phyloP scores from a whole-genome alignment of 2,888 invertebrate genomes.

The Cyclophora punctaria region DNA sequence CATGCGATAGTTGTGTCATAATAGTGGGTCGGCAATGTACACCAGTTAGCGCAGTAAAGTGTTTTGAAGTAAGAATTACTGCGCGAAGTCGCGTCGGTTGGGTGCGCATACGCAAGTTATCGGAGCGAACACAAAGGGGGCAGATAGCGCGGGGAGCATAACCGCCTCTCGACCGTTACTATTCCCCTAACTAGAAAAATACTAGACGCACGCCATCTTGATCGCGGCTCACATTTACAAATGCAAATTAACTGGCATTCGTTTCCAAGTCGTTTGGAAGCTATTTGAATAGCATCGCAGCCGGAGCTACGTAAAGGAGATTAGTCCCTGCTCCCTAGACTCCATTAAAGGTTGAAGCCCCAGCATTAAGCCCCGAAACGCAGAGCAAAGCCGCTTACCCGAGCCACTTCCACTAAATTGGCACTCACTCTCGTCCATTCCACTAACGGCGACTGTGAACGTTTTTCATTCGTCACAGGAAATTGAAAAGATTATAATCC shows the following conservation, averaged over 20 bases:
- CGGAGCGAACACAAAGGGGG: constrained; percentile 75
- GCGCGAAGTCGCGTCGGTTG: constrained; percentile 66
- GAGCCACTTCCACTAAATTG: constrained; percentile 40
- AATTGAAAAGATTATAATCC: constrained; percentile 46
- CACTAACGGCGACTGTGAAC: constrained; percentile 18
- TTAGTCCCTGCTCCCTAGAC: constrained; percentile 47
- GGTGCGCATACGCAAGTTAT: constrained; percentile 74
- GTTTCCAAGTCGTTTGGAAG: constrained; percentile 46
- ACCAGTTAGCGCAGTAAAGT: constrained; percentile 36
- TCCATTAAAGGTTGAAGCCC: constrained; percentile 46
- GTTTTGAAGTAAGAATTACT: constrained; percentile 66
- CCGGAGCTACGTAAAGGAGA: constrained; percentile 50
- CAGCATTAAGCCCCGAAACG: constrained; percentile 43
- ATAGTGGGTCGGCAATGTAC: constrained; percentile 54
- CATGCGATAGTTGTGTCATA: constrained; percentile 26
- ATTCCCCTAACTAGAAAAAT: constrained; percentile 72
- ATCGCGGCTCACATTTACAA: constrained; percentile 39
- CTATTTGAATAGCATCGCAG: constrained; percentile 30
- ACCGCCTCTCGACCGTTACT: constrained; percentile 74
- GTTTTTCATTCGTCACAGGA: constrained; percentile 34
- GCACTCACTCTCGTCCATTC: constrained; percentile 24
- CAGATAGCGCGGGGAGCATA: constrained; percentile 73
- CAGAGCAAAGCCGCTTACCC: constrained; percentile 55
- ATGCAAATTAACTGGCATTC: constrained; percentile 39
- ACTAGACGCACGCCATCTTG: constrained; percentile 62